Evolutionary conservation across 1,140 invertebrate genomes (phyloP).

Genomic region (Hyposmocoma kahamanoa): DNA sequence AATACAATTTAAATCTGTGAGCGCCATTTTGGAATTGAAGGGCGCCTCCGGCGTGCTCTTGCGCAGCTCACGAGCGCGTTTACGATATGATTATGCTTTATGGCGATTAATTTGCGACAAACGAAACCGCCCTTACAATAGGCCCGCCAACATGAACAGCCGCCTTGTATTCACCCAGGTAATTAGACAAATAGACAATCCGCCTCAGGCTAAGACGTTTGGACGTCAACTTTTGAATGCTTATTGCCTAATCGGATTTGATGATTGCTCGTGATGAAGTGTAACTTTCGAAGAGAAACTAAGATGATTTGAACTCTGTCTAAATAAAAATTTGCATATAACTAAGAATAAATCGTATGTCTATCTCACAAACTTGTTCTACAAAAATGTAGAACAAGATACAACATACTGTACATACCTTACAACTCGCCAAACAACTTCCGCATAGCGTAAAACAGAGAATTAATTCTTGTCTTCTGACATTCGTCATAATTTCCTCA

Average conservation of each 20-base stretch:
- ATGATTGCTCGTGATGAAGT: no score
- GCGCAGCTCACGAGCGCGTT: slow-evolving; percentile 36
- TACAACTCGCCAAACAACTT: background rate
- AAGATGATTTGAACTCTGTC: no score
- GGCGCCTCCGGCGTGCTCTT: slow-evolving; percentile 32
- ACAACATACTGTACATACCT: no score
- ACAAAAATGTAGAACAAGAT: no score
- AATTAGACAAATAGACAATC: slow-evolving; percentile 15
- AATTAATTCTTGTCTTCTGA: background rate
- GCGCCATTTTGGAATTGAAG: slow-evolving; percentile 36
- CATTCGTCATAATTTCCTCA: slow-evolving; percentile 5
- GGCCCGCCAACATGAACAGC: no score
- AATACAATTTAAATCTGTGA: slow-evolving; percentile 24
- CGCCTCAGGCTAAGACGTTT: background rate
- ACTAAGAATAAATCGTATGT: no score
- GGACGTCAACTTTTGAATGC: no score
- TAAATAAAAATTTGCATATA: no score
- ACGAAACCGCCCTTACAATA: slow-evolving; percentile 42
- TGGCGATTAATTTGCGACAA: slow-evolving; percentile 61
- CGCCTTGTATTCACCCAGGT: slow-evolving; percentile 27
- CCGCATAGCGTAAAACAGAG: background rate
- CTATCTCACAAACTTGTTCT: no score
- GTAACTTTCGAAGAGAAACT: no score
- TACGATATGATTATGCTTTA: slow-evolving; percentile 63
- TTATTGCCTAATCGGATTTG: no score